Conservation (phyloP, 2,888 invertebrate species). For the Meloe dianella region DNA sequence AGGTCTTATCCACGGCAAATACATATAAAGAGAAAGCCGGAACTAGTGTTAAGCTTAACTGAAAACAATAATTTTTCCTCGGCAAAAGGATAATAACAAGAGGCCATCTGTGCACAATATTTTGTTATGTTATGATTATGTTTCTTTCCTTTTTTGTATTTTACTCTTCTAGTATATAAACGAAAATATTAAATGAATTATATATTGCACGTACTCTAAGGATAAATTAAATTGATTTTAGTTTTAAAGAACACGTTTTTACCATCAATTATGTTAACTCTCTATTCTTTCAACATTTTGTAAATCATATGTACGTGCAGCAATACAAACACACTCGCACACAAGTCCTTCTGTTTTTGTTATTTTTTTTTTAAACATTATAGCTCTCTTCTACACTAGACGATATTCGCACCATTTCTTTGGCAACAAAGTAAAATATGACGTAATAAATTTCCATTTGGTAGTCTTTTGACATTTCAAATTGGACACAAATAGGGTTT, state of each 20-base stretch:
- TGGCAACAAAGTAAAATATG: constrained; percentile 27
- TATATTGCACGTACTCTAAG: not conserved
- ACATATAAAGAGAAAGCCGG: constrained; percentile 1
- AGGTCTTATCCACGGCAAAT: constrained; percentile 21
- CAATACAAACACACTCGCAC: constrained; percentile 5
- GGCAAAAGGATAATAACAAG: not conserved
- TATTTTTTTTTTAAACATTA: not conserved
- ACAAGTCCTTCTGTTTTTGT: too few species aligned
- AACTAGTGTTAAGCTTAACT: not conserved
- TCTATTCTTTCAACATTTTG: not conserved
- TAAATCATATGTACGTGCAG: constrained; percentile 8
- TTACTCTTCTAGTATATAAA: not conserved
- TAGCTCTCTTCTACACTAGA: constrained; percentile 12
- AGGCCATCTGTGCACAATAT: not conserved
- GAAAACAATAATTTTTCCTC: not conserved
- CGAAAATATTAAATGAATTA: constrained; percentile 2
- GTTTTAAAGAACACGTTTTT: not conserved
- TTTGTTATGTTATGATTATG: not conserved
- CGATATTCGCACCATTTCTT: constrained; percentile 19
- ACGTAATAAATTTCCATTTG: constrained; percentile 32
- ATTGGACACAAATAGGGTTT: constrained; percentile 32
- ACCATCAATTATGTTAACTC: not conserved
- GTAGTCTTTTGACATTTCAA: constrained; percentile 29
- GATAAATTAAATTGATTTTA: constrained; percentile 2
- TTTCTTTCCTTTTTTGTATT: not conserved